A percentile compares a stretch with the other conserved stretches of the same genome.
These are phyloP conservation scores for Strongylocentrotus purpuratus DNA, from an alignment of 35 echinoderm and acorn worm species.

Conservation along the genomic window DNA sequence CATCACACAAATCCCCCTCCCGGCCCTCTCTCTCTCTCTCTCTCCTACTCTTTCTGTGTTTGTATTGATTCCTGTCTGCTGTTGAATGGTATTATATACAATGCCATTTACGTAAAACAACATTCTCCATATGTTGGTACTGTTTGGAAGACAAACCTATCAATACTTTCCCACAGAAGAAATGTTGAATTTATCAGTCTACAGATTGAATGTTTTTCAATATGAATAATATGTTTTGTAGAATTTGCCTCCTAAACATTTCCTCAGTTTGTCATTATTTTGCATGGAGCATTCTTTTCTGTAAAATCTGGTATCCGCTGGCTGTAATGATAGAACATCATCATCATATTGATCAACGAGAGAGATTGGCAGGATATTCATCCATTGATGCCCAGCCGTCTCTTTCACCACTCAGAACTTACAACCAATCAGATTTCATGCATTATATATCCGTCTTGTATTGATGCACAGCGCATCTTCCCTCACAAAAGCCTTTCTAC, in stretches of 20 bases:
- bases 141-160: too few relatives aligned
- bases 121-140: too few relatives aligned
- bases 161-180: too few relatives aligned
- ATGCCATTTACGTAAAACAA: too few relatives aligned
- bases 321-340: not conserved
- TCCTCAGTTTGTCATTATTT: too few relatives aligned
- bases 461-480: not conserved
- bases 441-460: not conserved
- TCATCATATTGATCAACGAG: not conserved
- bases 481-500: not conserved
- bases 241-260: too few relatives aligned
- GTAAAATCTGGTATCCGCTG: not conserved
- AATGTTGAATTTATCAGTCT: too few relatives aligned
- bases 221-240: too few relatives aligned
- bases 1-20: not conserved
- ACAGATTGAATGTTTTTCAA: too few relatives aligned
- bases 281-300: too few relatives aligned
- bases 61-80: not conserved
- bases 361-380: not conserved
- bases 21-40: not conserved
- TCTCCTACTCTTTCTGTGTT: not conserved
- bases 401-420: not conserved
- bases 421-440: slow-evolving; percentile 1
- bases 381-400: not conserved
- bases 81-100: not conserved